Evolutionary conservation across 2,888 invertebrate genomes (phyloP).

Genomic region (Eudasyphora cyanicolor): DNA sequence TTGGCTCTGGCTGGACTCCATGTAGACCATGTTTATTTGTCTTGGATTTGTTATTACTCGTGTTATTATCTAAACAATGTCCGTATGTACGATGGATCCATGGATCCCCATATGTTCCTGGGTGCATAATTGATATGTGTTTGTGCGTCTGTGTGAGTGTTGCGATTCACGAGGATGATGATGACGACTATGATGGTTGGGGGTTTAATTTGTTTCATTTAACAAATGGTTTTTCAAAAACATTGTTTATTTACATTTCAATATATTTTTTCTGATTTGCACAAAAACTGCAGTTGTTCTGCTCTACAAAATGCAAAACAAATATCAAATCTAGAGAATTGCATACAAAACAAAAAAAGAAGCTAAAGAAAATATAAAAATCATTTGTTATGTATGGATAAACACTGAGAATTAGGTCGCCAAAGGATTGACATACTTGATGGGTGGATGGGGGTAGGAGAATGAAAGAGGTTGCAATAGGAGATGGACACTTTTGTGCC

Average conservation of each 20-base stretch:
- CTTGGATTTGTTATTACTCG: constrained; percentile 29
- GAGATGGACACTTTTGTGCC: too few relatives aligned
- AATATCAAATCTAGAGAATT: constrained; percentile 7
- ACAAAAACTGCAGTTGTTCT: constrained; percentile 15
- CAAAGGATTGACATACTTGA: neutral
- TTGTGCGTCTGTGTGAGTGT: neutral
- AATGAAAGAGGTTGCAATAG: too few relatives aligned
- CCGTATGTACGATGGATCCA: neutral
- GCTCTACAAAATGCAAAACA: constrained; percentile 29
- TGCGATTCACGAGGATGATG: constrained; percentile 6
- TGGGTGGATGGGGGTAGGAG: neutral
- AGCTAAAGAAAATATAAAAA: neutral
- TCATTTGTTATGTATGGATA: neutral
- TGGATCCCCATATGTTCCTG: neutral
- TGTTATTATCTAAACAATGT: constrained; percentile 37
- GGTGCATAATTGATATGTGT: neutral
- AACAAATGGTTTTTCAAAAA: constrained; percentile 50
- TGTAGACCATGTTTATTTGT: constrained; percentile 31
- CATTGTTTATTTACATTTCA: constrained; percentile 59
- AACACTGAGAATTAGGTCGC: neutral
- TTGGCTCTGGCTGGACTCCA: constrained; percentile 8
- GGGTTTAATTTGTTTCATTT: constrained; percentile 54
- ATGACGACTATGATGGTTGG: constrained; percentile 29
- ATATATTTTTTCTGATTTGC: constrained; percentile 34
- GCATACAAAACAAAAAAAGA: neutral